Evolutionary conservation across 1,140 invertebrate species (phyloP).

Genomic region (Aleiodes sp.): DNA sequence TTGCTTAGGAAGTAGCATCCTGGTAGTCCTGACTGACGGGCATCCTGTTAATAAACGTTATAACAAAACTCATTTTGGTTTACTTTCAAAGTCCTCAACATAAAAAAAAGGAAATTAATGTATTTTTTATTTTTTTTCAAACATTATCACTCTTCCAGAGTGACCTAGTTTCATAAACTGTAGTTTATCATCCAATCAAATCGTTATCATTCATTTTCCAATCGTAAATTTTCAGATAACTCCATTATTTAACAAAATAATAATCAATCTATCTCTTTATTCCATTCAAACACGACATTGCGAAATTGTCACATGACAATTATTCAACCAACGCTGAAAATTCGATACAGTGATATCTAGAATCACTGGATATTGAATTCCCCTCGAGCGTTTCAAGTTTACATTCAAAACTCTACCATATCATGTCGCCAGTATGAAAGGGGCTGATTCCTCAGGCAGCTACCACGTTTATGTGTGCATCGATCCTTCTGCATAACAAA

Average conservation of each 20-base stretch:
- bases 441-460: conserved; percentile 66
- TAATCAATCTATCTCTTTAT: too few species aligned
- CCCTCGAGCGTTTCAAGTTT: neutral
- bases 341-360: neutral
- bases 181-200: too few species aligned
- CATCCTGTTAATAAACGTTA: conserved; percentile 42
- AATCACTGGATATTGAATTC: neutral
- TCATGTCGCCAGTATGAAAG: conserved; percentile 62
- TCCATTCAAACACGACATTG: neutral
- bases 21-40: conserved; percentile 50
- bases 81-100: too few species aligned
- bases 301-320: neutral
- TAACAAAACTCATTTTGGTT: neutral
- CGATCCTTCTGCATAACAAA: conserved; percentile 64
- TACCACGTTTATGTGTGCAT: conserved; percentile 55
- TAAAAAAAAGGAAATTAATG: too few species aligned
- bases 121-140: too few species aligned
- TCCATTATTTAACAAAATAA: too few species aligned
- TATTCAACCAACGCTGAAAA: neutral
- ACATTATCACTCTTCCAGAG: too few species aligned
- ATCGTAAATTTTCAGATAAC: too few species aligned
- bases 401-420: conserved; percentile 41
- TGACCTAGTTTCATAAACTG: too few species aligned
- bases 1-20: conserved; percentile 66
- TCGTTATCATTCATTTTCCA: too few species aligned